These are phyloP conservation scores for Chaetodon trifascialis DNA, from an alignment of 2,113 vertebrate species.

Conservation along the genomic window DNA sequence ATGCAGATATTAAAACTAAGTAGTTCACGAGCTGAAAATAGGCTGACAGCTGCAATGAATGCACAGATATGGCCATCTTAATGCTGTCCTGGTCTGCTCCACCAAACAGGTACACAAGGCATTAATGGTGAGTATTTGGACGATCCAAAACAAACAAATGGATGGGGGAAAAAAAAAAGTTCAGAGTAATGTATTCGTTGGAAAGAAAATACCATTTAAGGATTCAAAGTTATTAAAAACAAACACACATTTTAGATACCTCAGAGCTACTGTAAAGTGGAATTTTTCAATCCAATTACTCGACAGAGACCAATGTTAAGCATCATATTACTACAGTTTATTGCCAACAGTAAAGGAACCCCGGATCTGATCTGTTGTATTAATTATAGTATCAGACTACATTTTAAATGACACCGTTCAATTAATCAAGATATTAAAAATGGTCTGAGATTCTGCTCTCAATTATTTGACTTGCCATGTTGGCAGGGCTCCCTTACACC, in stretches of 20 bases:
- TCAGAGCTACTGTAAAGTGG: neutral
- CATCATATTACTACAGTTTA: neutral
- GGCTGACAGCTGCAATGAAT: conserved; percentile 19
- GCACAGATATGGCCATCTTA: conserved; percentile 16
- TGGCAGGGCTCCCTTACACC: neutral
- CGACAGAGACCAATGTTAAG: neutral
- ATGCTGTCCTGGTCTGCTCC: conserved; percentile 17
- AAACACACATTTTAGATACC: conserved; percentile 18
- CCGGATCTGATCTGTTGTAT: neutral
- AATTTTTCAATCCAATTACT: neutral
- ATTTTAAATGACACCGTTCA: neutral
- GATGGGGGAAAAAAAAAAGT: neutral
- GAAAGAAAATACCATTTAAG: conserved; percentile 29
- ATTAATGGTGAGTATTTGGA: conserved; percentile 50
- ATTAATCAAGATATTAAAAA: neutral
- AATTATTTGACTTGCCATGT: neutral
- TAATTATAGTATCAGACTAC: neutral
- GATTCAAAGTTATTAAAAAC: conserved; percentile 25
- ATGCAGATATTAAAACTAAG: conserved; percentile 37
- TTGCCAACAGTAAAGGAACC: neutral
- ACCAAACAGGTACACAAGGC: conserved; percentile 51
- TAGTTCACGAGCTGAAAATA: conserved; percentile 42
- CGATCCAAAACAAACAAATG: neutral
- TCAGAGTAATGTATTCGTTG: conserved; percentile 2
- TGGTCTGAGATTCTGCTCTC: neutral